These are phyloP conservation scores for Falco berigora DNA, from an alignment of 2,797 vertebrate species.

Conservation along the genomic window DNA sequence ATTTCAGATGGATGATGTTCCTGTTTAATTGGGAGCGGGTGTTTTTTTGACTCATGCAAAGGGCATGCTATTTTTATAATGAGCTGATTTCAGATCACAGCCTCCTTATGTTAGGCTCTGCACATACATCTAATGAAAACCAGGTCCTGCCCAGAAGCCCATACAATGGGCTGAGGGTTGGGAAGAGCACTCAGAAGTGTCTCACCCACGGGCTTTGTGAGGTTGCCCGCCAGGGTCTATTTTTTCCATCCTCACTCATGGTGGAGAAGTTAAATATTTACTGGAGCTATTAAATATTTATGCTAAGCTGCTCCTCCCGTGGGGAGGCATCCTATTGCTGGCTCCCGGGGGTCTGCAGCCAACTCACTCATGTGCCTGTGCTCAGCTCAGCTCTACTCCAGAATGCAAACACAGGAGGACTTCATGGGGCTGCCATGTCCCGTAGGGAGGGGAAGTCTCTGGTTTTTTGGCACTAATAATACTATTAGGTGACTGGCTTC, in stretches of 20 bases:
- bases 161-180: not conserved
- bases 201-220: not conserved
- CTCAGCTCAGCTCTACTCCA: not conserved
- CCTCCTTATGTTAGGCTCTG: not conserved
- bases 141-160: slow-evolving; percentile 5
- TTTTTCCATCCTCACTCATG: slow-evolving; percentile 58
- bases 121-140: slow-evolving; percentile 35
- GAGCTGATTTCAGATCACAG: slow-evolving; percentile 24
- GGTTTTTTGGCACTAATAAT: not conserved
- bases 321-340: not conserved
- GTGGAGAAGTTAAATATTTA: slow-evolving; percentile 70
- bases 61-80: slow-evolving; percentile 34
- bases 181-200: not conserved
- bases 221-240: slow-evolving; percentile 41
- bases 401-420: not conserved
- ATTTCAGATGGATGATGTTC: not conserved
- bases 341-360: not conserved
- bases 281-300: slow-evolving; percentile 62
- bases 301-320: not conserved
- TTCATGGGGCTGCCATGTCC: not conserved
- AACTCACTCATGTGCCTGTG: not conserved
- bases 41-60: slow-evolving; percentile 23
- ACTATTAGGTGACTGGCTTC: not conserved
- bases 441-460: not conserved
- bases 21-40: slow-evolving; percentile 9